Percentiles rank a stretch among this genome's conserved stretches.
phyloP scores from a whole-genome alignment of 2,113 vertebrate species.

The Naja naja region DNA sequence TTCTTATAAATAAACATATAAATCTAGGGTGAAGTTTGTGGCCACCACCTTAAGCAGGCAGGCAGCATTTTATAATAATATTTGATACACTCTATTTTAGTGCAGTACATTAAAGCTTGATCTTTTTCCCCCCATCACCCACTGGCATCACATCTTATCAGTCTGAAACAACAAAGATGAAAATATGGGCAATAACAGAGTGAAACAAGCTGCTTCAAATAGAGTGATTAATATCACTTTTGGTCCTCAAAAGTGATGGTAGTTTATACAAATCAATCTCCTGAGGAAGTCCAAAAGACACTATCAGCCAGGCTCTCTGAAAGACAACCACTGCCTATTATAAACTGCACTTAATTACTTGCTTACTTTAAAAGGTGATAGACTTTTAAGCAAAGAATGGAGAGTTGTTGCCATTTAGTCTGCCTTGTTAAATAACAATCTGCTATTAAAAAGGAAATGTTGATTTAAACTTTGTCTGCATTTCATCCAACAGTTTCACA shows the following conservation, averaged over 20 bases:
- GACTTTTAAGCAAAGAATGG: background rate
- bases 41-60: background rate
- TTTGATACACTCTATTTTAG: background rate
- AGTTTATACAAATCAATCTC: background rate
- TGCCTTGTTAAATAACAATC: background rate
- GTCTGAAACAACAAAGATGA: background rate
- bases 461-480: background rate
- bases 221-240: background rate
- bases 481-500: background rate
- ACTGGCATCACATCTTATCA: background rate
- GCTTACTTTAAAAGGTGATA: background rate
- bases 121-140: background rate
- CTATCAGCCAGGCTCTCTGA: background rate
- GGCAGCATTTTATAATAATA: background rate
- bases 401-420: background rate
- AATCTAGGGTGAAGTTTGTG: background rate
- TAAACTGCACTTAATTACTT: background rate
- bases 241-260: background rate
- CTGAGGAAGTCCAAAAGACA: background rate
- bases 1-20: background rate
- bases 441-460: background rate
- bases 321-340: background rate
- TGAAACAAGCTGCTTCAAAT: background rate
- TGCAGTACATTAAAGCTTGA: background rate
- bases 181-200: background rate